phyloP scores from a whole-genome alignment of 2,797 vertebrate species.

The Pseudochirops corinnae region DNA sequence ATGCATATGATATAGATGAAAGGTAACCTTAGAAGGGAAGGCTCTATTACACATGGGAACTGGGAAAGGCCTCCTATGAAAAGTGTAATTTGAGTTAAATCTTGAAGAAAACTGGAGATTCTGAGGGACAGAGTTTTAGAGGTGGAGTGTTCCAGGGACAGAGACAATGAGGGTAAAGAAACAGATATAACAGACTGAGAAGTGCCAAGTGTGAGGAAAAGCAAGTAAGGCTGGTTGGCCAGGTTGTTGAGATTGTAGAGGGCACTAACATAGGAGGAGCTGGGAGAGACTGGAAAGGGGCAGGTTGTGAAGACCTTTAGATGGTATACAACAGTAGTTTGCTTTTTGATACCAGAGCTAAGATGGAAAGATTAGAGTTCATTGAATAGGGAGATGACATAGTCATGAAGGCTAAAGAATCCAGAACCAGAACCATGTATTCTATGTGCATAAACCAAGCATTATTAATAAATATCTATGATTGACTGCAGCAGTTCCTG shows the following conservation, averaged over 20 bases:
- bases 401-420: neutral
- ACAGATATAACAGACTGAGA: neutral
- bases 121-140: neutral
- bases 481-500: neutral
- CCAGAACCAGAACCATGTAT: neutral
- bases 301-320: neutral
- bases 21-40: neutral
- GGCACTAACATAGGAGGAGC: neutral
- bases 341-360: neutral
- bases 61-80: neutral
- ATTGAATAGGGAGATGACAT: neutral
- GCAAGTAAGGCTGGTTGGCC: neutral
- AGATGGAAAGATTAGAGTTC: neutral
- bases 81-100: neutral
- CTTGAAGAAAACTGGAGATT: neutral
- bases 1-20: neutral
- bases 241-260: neutral
- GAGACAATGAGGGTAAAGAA: neutral
- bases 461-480: neutral
- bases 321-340: neutral
- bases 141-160: neutral
- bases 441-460: neutral
- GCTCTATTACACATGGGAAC: neutral
- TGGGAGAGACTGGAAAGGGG: neutral
- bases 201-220: neutral